Base-by-base conservation (phyloP, 2,888 invertebrate genomes). In the Hyposoter didymator region DNA sequence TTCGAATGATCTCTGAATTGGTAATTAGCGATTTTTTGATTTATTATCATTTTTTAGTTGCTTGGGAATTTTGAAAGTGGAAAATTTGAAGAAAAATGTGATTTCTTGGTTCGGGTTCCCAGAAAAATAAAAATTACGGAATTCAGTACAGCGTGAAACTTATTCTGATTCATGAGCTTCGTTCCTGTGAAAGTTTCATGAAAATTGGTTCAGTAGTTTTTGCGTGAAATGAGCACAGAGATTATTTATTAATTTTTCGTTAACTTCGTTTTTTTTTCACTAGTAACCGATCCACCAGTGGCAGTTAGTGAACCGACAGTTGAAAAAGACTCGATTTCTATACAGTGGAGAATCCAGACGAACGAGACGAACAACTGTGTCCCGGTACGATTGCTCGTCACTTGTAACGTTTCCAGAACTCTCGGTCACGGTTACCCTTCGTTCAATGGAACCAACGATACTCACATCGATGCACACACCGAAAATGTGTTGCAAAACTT, bases 301-400 rank as follows among this genome's bases (percentile, higher is more conserved):
- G 10, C 67, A 19, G 43, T 70, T 4, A 22, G 66, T 10, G 19
- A 62, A 32, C 75, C 80, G 22, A 32, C 28, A 6, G 59, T 73
- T 12, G 79, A 85, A 3, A 78, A 82, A 22, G 79, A 84, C 28
- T 85, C 85, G 2, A 85, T 90, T 81, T 85, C 85, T 8, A 83
- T 92, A 3, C 66, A 66, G 1, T 93, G 93, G 93, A 67, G 45
- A 12, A 88, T 93, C 43, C 35, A 39, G 10, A 90, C 89, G 8
- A 80, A 89, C 22, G 32, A 69, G 47, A 87, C 88, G 3, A 91
- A 90, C 78, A 89, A 90, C 66, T 93, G 93, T 55, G 66, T 69
- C 39, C 8, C 91, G 4, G 73, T 79, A 10, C 66, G 79, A 0
- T 39, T 93, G 6, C 78, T 83, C 45, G 88, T 88, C 39, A 43